Base-by-base conservation (phyloP, 2,888 invertebrate species). In the Chirona hameri region DNA sequence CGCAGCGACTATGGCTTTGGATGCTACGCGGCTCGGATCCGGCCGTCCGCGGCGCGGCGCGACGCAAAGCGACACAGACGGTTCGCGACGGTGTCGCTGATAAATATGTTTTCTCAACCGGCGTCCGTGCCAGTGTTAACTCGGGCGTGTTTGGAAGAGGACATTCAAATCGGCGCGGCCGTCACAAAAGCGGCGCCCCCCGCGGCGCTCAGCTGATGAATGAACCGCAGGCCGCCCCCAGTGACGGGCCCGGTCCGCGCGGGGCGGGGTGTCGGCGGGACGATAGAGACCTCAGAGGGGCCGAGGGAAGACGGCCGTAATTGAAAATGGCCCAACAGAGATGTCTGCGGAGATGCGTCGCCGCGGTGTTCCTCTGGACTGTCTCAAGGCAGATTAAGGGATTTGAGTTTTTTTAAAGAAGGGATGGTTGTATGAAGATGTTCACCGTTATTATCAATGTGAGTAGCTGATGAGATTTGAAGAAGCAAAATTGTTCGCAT, bases 181-280 rank as follows among this genome's bases (percentile, higher is more conserved):
- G 72, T 31, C 72, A 72, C 72, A 72, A 72, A 69, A 72, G 72
- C 72, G 72, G 31, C 72, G 39, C 15, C n/a, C 18, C 72, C 72
- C 31, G 72, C 39, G 21, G 72, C 72, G 72, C 31, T 5, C 31
- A 18, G 1, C 31, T 21, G 72, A 72, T 72, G 72, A 72, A 72
- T 72, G 72, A 72, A 24, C 60, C 18, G 24, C 60, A 18, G 60
- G 21, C 60, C 24, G 24, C 3, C 60, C 39, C 39, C 39, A 7
- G 39, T 39, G 7, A 7, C 52, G 10, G 14, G 15, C 55, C 7
- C 60, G 60, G 3, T 12, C 21, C 60, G 60, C 7, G 60, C 24
- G 60, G 60, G 18, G 24, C 60, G 60, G 18, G 3, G 57, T 24
- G 60, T 2, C 60, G 60, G 60, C 21, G 39, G 60, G 7, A 7